Percentiles rank a stretch among this genome's conserved stretches.
Evolutionary conservation across 2,888 invertebrate genomes (phyloP).

Genomic region (Amblyjoppa proteus): DNA sequence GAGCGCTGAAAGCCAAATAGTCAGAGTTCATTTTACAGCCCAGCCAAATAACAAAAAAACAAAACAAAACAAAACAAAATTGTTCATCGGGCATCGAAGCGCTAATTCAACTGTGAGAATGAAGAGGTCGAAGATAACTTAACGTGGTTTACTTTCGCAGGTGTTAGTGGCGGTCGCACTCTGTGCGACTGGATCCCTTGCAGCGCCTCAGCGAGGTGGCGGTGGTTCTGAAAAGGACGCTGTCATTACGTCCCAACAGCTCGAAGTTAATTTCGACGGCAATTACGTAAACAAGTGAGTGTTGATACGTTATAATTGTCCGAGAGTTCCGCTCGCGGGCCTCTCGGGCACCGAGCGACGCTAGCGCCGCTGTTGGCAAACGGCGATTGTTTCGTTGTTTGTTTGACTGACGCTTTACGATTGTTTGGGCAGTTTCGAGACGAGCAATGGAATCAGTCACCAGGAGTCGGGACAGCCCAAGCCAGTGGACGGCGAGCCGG

Average conservation of each 20-base stretch:
- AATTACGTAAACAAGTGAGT: constrained; percentile 84
- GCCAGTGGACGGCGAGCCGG: constrained; percentile 82
- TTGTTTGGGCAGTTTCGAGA: constrained; percentile 82
- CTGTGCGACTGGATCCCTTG: constrained; percentile 79
- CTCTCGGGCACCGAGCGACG: neutral
- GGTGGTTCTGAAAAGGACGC: constrained; percentile 83
- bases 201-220: constrained; percentile 80
- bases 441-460: constrained; percentile 85
- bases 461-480: constrained; percentile 85
- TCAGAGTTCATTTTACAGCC: neutral
- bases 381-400: neutral
- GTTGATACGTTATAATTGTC: constrained; percentile 19
- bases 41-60: neutral
- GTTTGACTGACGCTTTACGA: neutral
- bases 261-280: constrained; percentile 84
- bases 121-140: neutral
- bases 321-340: constrained; percentile 22
- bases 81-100: neutral
- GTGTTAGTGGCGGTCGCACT: constrained; percentile 80
- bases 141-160: constrained; percentile 69
- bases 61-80: too few relatives aligned
- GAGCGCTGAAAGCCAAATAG: too few relatives aligned
- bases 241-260: constrained; percentile 83
- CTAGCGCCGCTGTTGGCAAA: constrained; percentile 10
- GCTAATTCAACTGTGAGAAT: neutral